These are phyloP conservation scores for Bostrychus sinensis DNA, from an alignment of 2,113 vertebrate species.

Conservation along the genomic window DNA sequence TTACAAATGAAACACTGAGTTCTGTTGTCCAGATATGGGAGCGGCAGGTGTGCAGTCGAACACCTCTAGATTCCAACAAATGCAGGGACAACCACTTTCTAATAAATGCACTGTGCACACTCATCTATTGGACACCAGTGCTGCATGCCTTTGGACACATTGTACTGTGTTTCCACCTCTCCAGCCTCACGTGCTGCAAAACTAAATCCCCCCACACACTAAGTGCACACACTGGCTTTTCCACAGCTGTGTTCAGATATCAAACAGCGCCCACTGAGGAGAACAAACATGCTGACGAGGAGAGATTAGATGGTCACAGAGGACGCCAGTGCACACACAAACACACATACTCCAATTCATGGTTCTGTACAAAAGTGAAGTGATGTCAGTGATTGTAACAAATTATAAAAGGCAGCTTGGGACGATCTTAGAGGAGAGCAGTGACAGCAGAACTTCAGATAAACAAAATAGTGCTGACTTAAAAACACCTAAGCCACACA, in stretches of 20 bases:
- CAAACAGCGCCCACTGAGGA: slow-evolving; percentile 61
- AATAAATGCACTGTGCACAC: slow-evolving; percentile 24
- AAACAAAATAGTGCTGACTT: slow-evolving; percentile 20
- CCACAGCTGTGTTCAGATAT: slow-evolving; percentile 71
- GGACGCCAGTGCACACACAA: slow-evolving; percentile 16
- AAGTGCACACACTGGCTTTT: slow-evolving; percentile 30
- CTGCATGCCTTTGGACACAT: slow-evolving; percentile 23
- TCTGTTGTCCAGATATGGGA: slow-evolving; percentile 35
- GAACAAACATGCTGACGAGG: slow-evolving; percentile 69
- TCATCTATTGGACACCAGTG: slow-evolving; percentile 16
- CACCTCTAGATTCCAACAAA: slow-evolving; percentile 31
- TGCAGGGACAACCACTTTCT: slow-evolving; percentile 19
- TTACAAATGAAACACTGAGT: slow-evolving; percentile 42
- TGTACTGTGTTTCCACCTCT: slow-evolving; percentile 22
- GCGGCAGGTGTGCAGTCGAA: slow-evolving; percentile 1
- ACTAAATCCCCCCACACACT: slow-evolving; percentile 11
- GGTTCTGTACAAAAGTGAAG: slow-evolving; percentile 31
- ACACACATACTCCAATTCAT: slow-evolving; percentile 10
- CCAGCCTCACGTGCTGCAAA: slow-evolving; percentile 14
- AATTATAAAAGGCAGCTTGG: slow-evolving; percentile 34
- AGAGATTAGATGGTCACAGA: slow-evolving; percentile 65
- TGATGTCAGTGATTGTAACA: slow-evolving; percentile 32
- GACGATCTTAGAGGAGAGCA: slow-evolving; percentile 6
- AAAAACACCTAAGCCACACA: slow-evolving; percentile 26
- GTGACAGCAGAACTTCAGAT: slow-evolving; percentile 26